These are phyloP conservation scores for Holothuria scabra DNA, from an alignment of 53 echinoderm and acorn worm species.

Conservation along the genomic window DNA sequence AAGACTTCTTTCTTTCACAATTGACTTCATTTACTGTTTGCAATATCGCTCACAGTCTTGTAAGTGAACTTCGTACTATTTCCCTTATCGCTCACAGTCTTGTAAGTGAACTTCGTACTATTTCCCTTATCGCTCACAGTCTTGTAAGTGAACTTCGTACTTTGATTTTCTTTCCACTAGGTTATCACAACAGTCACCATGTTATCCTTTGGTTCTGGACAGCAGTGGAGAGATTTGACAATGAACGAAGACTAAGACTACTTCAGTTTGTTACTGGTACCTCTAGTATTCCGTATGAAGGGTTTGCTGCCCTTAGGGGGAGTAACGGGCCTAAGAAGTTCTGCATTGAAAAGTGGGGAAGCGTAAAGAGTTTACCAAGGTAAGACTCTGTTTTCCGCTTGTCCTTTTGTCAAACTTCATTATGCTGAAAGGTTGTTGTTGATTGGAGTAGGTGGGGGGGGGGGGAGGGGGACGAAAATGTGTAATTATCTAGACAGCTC, in stretches of 20 bases:
- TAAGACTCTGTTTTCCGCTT: constrained; percentile 4
- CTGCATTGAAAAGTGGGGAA: constrained; percentile 99
- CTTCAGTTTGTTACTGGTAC: constrained; percentile 99
- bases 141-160: too few relatives aligned
- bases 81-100: too few relatives aligned
- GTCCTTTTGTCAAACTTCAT: not conserved
- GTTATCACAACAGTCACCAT: constrained; percentile 95
- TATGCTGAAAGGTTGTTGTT: too few relatives aligned
- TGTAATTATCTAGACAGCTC: not conserved
- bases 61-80: too few relatives aligned
- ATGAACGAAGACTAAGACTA: constrained; percentile 86
- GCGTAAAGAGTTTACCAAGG: constrained; percentile 88
- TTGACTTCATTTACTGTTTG: too few relatives aligned
- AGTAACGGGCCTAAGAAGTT: constrained; percentile 98
- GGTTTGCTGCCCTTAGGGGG: constrained; percentile 94
- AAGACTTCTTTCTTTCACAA: too few relatives aligned
- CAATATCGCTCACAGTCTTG: too few relatives aligned
- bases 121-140: too few relatives aligned
- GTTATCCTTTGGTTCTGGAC: constrained; percentile 97
- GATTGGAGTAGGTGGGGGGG: not conserved
- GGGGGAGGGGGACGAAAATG: not conserved
- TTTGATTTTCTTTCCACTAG: constrained; percentile 28
- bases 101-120: too few relatives aligned
- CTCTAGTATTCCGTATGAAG: constrained; percentile 98
- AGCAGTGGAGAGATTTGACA: constrained; percentile 95